Evolutionary conservation across 2,113 vertebrate genomes (phyloP).

Genomic region (Coracopsis vasa): DNA sequence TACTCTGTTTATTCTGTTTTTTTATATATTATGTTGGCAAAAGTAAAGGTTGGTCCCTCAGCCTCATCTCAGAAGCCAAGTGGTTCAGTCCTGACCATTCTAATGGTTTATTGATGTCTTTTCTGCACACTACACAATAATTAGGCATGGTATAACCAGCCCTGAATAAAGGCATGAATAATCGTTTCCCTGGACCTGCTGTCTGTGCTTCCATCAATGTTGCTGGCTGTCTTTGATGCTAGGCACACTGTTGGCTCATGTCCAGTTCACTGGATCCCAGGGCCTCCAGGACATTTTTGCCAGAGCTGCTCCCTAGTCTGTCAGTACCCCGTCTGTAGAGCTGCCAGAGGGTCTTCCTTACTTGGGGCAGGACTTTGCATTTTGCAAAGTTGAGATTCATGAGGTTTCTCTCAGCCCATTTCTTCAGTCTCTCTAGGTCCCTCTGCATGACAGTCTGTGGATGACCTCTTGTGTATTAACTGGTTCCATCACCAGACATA

Average conservation of each 20-base stretch:
- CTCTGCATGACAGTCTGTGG: neutral
- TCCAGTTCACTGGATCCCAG: neutral
- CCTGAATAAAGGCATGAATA: neutral
- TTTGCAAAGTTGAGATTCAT: neutral
- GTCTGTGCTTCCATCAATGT: neutral
- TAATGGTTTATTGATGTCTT: accelerated
- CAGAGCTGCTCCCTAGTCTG: neutral
- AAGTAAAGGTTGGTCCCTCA: neutral
- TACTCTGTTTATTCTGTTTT: neutral
- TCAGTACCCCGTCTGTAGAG: neutral
- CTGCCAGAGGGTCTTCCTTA: neutral
- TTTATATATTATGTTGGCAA: neutral
- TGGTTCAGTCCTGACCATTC: accelerated
- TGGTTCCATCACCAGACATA: neutral
- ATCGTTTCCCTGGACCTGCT: neutral
- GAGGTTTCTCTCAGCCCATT: neutral
- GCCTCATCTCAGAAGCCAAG: neutral
- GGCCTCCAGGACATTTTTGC: neutral
- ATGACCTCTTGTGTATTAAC: neutral
- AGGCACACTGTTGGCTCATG: neutral
- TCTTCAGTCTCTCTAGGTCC: neutral
- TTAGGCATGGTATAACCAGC: neutral
- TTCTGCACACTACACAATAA: neutral
- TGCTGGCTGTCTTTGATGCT: neutral
- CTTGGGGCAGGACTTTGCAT: neutral